phyloP scores from a whole-genome alignment of 2,888 invertebrate genomes.

The Drosophila longiperda region DNA sequence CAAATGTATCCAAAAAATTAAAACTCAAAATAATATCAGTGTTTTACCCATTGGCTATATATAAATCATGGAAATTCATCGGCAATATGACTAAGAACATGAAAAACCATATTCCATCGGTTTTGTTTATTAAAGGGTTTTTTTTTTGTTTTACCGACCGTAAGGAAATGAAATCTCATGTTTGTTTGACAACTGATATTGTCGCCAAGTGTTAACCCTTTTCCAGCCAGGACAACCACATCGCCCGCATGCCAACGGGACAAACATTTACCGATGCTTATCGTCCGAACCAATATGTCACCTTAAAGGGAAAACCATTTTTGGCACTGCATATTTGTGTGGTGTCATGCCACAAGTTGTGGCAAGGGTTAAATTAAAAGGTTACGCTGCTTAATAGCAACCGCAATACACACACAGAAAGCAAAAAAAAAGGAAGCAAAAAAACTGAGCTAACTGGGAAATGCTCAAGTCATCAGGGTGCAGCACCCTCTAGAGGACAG shows the following conservation, averaged over 20 bases:
- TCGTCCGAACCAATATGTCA: conserved; percentile 75
- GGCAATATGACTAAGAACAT: background rate
- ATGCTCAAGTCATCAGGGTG: conserved; percentile 70
- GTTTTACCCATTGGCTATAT: background rate
- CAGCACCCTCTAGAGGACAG: conserved; percentile 48
- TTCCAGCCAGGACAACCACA: conserved; percentile 18
- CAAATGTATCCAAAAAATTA: background rate
- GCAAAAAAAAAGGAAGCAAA: conserved; percentile 52
- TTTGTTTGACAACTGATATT: conserved; percentile 26
- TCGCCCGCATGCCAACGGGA: conserved; percentile 28
- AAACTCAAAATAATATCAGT: background rate
- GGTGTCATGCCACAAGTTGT: conserved; percentile 63
- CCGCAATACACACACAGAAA: conserved; percentile 52
- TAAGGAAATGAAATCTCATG: conserved; percentile 29
- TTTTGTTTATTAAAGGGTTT: background rate
- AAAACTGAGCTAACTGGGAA: conserved; percentile 36
- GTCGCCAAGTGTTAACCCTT: conserved; percentile 35
- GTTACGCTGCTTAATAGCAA: conserved; percentile 76
- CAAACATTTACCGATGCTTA: conserved; percentile 67
- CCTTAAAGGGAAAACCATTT: conserved; percentile 62
- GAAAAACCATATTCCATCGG: background rate
- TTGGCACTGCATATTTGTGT: conserved; percentile 55
- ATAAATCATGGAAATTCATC: background rate
- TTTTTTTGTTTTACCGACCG: background rate
- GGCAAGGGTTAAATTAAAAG: conserved; percentile 80